phyloP scores from a whole-genome alignment of 2,888 invertebrate genomes.

The Amaurobius ferox region DNA sequence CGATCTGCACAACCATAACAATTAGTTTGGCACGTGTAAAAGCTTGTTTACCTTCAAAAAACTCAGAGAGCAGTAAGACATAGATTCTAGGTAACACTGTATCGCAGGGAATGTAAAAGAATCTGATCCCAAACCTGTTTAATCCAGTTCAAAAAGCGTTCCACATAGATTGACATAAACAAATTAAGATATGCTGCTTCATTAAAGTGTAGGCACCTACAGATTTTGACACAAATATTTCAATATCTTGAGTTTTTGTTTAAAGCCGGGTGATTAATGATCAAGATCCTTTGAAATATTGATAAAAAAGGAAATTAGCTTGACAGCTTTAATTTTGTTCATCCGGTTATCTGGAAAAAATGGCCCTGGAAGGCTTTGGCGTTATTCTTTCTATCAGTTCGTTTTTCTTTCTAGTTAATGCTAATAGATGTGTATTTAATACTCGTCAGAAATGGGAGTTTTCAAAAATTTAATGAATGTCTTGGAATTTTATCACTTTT shows the following conservation, averaged over 20 bases:
- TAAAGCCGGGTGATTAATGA: constrained; percentile 61
- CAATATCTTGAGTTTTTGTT: neutral
- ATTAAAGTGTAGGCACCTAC: too few species aligned
- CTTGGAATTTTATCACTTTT: neutral
- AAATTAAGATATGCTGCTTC: too few species aligned
- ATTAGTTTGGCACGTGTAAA: too few species aligned
- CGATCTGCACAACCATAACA: too few species aligned
- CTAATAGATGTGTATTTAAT: constrained; percentile 70
- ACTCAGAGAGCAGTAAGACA: too few species aligned
- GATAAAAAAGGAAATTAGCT: constrained; percentile 68
- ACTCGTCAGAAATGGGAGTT: constrained; percentile 56
- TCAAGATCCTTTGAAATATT: constrained; percentile 33
- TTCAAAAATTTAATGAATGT: constrained; percentile 9
- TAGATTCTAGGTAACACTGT: too few species aligned
- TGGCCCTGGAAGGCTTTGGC: constrained; percentile 27
- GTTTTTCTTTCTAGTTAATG: constrained; percentile 65
- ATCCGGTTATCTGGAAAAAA: constrained; percentile 30
- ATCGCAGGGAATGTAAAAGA: too few species aligned
- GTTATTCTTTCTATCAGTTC: constrained; percentile 42
- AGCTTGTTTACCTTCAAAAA: too few species aligned
- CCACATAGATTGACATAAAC: too few species aligned
- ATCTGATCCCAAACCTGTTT: too few species aligned
- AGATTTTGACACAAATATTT: neutral
- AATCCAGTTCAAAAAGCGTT: neutral
- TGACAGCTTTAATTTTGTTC: constrained; percentile 69